Percentiles rank a stretch among this genome's conserved stretches.
These are phyloP conservation scores for Helarctos malayanus DNA, from an alignment of 2,797 vertebrate species.

Conservation along the genomic window DNA sequence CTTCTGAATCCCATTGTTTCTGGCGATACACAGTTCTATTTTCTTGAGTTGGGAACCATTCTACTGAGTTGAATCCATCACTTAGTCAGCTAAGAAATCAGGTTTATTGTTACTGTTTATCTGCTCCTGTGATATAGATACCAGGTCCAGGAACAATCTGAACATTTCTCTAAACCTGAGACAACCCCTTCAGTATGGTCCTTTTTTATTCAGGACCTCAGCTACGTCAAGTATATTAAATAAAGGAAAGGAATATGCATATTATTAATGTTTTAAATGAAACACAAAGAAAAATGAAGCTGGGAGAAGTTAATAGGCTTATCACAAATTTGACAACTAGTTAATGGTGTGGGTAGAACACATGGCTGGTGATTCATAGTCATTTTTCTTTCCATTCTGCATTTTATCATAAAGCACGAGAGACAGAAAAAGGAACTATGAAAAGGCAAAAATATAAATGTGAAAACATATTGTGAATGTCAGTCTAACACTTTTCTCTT, in stretches of 20 bases:
- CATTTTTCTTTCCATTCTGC: background rate
- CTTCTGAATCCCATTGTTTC: background rate
- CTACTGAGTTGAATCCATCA: background rate
- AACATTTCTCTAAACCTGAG: background rate
- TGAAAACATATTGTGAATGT: slow-evolving; percentile 51
- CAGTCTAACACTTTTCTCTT: slow-evolving; percentile 31
- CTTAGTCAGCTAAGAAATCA: slow-evolving; percentile 16
- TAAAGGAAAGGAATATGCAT: background rate
- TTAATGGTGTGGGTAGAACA: background rate
- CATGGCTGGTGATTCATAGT: slow-evolving; percentile 18
- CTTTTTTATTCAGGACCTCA: slow-evolving; percentile 14
- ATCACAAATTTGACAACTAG: slow-evolving; percentile 33
- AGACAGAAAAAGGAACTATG: slow-evolving; percentile 3
- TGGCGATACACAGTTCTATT: background rate
- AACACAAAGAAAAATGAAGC: slow-evolving; percentile 52
- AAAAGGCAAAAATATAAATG: slow-evolving; percentile 65
- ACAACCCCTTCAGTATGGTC: background rate
- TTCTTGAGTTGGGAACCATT: background rate
- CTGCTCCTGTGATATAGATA: background rate
- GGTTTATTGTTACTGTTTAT: background rate
- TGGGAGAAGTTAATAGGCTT: background rate
- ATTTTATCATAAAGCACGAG: slow-evolving; percentile 52
- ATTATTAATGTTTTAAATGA: slow-evolving; percentile 48
- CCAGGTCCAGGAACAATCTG: background rate
- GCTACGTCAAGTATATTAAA: background rate